Conservation (phyloP, 2,888 invertebrate species). For the Pheosia gnoma region DNA sequence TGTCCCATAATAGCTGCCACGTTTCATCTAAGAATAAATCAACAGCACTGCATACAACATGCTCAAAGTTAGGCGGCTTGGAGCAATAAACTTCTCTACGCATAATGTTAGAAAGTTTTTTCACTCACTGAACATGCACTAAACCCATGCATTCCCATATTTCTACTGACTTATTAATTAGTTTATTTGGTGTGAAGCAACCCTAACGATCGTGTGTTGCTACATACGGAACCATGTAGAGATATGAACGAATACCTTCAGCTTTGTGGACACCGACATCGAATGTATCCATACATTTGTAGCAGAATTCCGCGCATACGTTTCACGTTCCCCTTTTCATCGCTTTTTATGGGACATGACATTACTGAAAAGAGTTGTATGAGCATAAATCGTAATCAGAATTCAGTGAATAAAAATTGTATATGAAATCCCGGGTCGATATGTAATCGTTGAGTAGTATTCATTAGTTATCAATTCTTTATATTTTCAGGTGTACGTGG, state of each 20-base stretch:
- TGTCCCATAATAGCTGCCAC: neutral
- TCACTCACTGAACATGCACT: too few relatives aligned
- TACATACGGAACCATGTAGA: too few relatives aligned
- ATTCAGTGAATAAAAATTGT: neutral
- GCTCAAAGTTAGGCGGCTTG: too few relatives aligned
- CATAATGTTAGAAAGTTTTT: too few relatives aligned
- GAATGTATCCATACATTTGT: neutral
- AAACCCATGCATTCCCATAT: too few relatives aligned
- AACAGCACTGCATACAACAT: neutral
- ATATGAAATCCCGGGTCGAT: neutral
- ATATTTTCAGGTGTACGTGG: neutral
- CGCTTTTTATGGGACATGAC: neutral
- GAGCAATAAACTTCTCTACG: neutral
- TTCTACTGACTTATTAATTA: too few relatives aligned
- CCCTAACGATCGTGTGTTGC: too few relatives aligned
- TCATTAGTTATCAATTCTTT: neutral
- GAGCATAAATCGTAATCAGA: constrained; percentile 2
- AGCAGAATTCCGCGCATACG: neutral
- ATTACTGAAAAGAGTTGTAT: too few relatives aligned
- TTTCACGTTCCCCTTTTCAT: neutral
- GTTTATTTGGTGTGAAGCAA: too few relatives aligned
- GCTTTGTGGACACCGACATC: neutral
- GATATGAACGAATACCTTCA: neutral
- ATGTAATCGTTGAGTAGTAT: neutral
- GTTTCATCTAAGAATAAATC: neutral